These are phyloP conservation scores for Hyposoter didymator DNA, from an alignment of 2,888 invertebrate genomes.

Conservation along the genomic window DNA sequence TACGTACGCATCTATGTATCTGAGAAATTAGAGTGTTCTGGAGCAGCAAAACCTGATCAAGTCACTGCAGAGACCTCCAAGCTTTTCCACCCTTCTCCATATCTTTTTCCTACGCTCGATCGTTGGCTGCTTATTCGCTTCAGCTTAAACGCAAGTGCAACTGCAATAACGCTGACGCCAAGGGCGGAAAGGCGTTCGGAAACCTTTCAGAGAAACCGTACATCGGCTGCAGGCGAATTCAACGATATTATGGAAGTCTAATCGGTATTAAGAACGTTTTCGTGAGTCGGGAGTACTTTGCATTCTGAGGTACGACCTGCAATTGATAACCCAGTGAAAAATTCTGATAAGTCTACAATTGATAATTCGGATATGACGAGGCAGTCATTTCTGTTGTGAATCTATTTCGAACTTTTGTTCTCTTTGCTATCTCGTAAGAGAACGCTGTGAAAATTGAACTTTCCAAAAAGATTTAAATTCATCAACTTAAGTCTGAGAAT, in stretches of 20 bases:
- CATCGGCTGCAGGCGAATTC: conserved; percentile 43
- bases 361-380: background rate
- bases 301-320: background rate
- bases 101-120: background rate
- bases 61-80: conserved; percentile 8
- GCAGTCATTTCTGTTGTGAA: background rate
- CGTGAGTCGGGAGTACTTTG: background rate
- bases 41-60: conserved; percentile 16
- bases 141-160: conserved; percentile 1
- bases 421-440: background rate
- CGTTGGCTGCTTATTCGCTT: background rate
- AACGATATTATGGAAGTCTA: conserved; percentile 47
- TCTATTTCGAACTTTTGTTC: background rate
- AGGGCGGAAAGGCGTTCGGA: conserved; percentile 13
- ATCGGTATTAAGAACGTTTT: conserved; percentile 11
- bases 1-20: background rate
- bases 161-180: conserved; percentile 38
- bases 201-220: conserved; percentile 42
- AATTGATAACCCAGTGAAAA: background rate
- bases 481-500: background rate
- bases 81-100: conserved; percentile 5
- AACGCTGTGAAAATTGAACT: background rate
- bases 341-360: background rate
- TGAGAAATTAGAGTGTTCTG: conserved; percentile 18
- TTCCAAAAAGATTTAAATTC: background rate